These are phyloP conservation scores for Campoplex nolae DNA, from an alignment of 2,888 invertebrate genomes.

Conservation along the genomic window DNA sequence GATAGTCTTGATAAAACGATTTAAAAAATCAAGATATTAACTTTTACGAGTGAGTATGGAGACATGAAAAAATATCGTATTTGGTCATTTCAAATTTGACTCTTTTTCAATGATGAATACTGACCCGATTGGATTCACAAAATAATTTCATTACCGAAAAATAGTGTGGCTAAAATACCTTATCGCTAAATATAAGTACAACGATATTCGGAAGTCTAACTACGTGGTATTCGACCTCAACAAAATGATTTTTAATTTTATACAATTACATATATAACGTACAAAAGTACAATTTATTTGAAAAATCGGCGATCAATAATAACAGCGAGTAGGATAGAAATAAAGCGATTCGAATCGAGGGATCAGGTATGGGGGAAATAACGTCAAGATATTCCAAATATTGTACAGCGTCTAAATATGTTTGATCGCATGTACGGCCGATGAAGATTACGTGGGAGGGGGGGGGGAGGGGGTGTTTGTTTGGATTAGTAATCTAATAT, in stretches of 20 bases:
- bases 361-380: neutral
- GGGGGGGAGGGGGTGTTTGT: conserved; percentile 10
- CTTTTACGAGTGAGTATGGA: neutral
- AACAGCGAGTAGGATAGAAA: conserved; percentile 18
- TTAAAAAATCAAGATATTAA: neutral
- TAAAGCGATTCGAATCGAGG: conserved; percentile 9
- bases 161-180: neutral
- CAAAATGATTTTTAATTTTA: conserved; percentile 1
- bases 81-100: neutral
- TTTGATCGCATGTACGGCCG: conserved; percentile 25
- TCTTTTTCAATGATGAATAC: neutral
- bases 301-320: neutral
- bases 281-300: neutral
- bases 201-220: conserved; percentile 5
- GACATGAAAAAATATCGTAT: neutral
- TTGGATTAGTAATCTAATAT: conserved; percentile 33
- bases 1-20: neutral
- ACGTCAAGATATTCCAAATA: neutral
- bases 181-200: neutral
- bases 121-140: neutral
- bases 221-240: neutral
- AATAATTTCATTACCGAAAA: neutral
- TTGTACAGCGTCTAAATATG: neutral
- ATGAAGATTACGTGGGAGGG: conserved; percentile 35
- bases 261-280: neutral